phyloP scores from a whole-genome alignment of 1,140 invertebrate genomes.

The Drosophila auraria region DNA sequence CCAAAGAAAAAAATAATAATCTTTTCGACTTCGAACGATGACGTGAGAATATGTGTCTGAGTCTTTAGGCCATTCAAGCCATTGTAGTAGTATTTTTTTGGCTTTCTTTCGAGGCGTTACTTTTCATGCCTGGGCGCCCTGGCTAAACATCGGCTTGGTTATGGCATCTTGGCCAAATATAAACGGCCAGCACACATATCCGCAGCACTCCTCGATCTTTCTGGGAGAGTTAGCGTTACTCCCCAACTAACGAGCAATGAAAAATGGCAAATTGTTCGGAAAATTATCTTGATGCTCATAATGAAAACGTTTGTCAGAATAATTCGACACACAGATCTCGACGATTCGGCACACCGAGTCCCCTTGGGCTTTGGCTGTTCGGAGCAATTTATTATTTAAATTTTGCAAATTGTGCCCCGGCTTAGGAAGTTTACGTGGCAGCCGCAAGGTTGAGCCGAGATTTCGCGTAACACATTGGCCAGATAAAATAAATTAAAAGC shows the following conservation, averaged over 20 bases:
- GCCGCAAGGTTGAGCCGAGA: conserved; percentile 31
- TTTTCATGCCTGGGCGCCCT: conserved; percentile 62
- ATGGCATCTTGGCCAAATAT: conserved; percentile 76
- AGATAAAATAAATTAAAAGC: conserved; percentile 5
- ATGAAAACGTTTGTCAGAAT: conserved; percentile 79
- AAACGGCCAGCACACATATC: conserved; percentile 34
- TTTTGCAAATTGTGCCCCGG: conserved; percentile 40
- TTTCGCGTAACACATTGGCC: conserved; percentile 7
- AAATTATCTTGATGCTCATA: conserved; percentile 73
- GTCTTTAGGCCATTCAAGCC: conserved; percentile 6
- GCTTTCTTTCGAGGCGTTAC: conserved; percentile 52
- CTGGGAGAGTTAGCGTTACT: conserved; percentile 27
- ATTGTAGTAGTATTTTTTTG: conserved; percentile 18
- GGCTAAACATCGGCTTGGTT: conserved; percentile 54
- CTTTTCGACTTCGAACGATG: conserved; percentile 60
- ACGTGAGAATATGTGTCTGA: conserved; percentile 56
- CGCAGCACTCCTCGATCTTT: conserved; percentile 7
- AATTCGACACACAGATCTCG: conserved; percentile 73
- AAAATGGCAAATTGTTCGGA: conserved; percentile 78
- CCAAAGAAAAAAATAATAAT: conserved; percentile 38
- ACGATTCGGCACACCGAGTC: conserved; percentile 46
- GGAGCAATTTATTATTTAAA: conserved; percentile 58
- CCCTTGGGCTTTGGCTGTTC: conserved; percentile 12
- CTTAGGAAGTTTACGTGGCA: conserved; percentile 44
- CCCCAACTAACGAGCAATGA: conserved; percentile 63